A percentile compares a stretch with the other conserved stretches of the same genome.
Conservation (phyloP, 2,888 invertebrate genomes). For the Epinotia demarniana region DNA sequence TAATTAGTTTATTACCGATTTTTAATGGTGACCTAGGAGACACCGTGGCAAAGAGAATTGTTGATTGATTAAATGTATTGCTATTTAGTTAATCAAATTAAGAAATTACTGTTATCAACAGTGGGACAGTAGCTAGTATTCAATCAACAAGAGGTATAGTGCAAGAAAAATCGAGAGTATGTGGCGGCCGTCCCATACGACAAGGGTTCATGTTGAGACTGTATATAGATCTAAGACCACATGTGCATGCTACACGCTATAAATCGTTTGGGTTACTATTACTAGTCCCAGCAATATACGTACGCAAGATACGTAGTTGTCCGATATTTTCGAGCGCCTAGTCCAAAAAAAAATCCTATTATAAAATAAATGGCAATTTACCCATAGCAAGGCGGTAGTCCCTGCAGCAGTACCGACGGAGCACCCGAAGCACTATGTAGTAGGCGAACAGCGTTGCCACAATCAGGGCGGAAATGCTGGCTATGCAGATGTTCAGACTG, state of each 20-base stretch:
- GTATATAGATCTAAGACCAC: too few relatives aligned
- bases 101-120: too few relatives aligned
- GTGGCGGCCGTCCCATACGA: too few relatives aligned
- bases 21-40: neutral
- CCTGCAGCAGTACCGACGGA: slow-evolving; percentile 72
- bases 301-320: neutral
- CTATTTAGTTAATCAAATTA: too few relatives aligned
- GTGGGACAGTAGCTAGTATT: neutral
- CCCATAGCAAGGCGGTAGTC: slow-evolving; percentile 56
- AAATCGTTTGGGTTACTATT: too few relatives aligned
- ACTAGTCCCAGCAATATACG: too few relatives aligned
- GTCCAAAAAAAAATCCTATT: too few relatives aligned
- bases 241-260: too few relatives aligned
- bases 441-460: slow-evolving; percentile 75
- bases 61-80: too few relatives aligned
- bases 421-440: slow-evolving; percentile 67
- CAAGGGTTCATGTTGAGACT: too few relatives aligned
- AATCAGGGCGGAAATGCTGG: slow-evolving; percentile 71
- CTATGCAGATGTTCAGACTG: slow-evolving; percentile 74
- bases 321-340: neutral
- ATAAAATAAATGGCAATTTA: neutral
- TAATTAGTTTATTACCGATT: neutral
- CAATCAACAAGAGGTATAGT: too few relatives aligned
- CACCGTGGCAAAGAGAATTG: neutral
- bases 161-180: too few relatives aligned